Evolutionary conservation across 1,140 invertebrate genomes (phyloP), one percentile per base, ranked within the genome.

Genomic region (Diabrotica virgifera): DNA sequence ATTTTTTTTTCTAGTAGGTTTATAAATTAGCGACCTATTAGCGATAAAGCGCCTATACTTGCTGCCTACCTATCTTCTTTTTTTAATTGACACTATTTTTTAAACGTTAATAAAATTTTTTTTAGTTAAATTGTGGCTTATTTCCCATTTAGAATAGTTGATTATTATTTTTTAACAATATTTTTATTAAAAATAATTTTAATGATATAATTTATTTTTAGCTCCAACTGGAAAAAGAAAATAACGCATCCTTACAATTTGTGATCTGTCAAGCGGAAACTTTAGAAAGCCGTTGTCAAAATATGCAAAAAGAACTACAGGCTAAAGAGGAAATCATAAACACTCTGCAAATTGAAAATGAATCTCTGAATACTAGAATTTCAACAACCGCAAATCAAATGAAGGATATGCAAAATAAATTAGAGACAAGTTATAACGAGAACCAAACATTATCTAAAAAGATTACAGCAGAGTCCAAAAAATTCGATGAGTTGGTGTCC

Each of bases 311-410:
- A 46, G 67, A 70, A 37, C 59, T 54, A 40, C 50, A 58, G 36
- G 37, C 38, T 5, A 72, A 69, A 59, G 67, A 70, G 12, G 55
- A 64, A 54, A 69, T 57, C 0, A 64, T 72, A 13, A 62, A 80
- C 6, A 70, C 76, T 14, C 55, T 81, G 0, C 77, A 75, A 10
- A 72, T 77, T 36, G 63, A 71, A 1, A 70, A 65, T 14, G 61
- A 73, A 6, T 36, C 54, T 36, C 50, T 67, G 57, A 71, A 70
- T n/a, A 67, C 70, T 24, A 60, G 54, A n/a, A 40, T 70, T 6
- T 51, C 57, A 9, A 60, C 65, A 37, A 64, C 63, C 52, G 59
- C 64, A 0, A 9, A 52, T 6, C 67, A 72, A 51, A 63, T 67
- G 4, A 72, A 68, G 59, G 68, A 72, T 10, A 53, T 68, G 13